Evolutionary conservation across 2,888 invertebrate species (phyloP).

Genomic region (Sminthurinus aureus): DNA sequence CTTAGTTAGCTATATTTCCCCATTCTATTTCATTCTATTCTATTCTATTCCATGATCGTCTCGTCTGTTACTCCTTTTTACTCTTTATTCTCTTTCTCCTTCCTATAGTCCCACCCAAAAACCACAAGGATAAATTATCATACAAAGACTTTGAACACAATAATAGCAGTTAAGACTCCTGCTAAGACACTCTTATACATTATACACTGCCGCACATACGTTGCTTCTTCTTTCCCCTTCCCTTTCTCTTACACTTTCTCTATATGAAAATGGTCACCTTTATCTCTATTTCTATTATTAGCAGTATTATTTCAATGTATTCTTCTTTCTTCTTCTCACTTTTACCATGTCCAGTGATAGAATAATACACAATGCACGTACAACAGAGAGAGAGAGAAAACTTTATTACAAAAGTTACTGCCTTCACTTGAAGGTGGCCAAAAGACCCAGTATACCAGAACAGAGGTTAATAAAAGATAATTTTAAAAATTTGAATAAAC

Average conservation of each 20-base stretch:
- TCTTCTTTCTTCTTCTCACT: too few species aligned
- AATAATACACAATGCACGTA: too few species aligned
- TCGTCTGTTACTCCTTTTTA: background rate
- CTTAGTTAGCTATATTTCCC: slow-evolving; percentile 1
- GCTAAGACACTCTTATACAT: too few species aligned
- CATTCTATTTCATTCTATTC: background rate
- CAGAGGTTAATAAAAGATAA: too few species aligned
- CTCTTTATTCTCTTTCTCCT: slow-evolving; percentile 4
- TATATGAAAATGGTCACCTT: background rate
- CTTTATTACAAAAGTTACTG: too few species aligned
- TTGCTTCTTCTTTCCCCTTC: background rate
- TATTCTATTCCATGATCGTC: background rate
- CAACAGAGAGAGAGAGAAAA: too few species aligned
- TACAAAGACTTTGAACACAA: slow-evolving; percentile 31
- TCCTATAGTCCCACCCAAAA: background rate
- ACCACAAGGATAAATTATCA: slow-evolving; percentile 28
- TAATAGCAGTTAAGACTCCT: background rate
- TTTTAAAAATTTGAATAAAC: too few species aligned
- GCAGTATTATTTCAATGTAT: too few species aligned
- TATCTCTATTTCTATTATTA: background rate
- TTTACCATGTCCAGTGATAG: too few species aligned
- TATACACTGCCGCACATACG: too few species aligned
- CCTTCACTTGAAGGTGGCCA: too few species aligned
- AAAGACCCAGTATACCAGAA: too few species aligned
- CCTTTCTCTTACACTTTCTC: background rate